Conservation (phyloP, 1,140 invertebrate genomes). For the Aphaenogaster rudis region DNA sequence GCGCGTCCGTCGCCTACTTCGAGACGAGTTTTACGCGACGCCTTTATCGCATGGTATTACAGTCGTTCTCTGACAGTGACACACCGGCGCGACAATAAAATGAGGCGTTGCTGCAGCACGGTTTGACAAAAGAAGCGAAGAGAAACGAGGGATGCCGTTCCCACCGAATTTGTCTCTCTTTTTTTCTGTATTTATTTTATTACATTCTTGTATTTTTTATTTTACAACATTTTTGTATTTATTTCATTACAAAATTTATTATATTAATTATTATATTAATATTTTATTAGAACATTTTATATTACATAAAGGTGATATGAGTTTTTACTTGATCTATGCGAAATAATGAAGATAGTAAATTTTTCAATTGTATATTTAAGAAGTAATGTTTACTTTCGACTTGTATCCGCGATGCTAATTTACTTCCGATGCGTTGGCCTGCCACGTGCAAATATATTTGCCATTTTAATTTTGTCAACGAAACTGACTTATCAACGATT, state of each 20-base stretch:
- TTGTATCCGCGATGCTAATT: neutral
- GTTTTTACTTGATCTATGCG: neutral
- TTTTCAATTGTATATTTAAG: neutral
- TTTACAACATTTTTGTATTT: neutral
- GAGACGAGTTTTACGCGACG: neutral
- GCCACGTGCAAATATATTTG: neutral
- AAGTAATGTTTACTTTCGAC: neutral
- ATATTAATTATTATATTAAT: too few relatives aligned
- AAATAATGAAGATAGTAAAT: neutral
- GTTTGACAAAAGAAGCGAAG: neutral
- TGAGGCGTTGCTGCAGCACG: neutral
- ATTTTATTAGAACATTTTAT: too few relatives aligned
- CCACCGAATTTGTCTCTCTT: neutral
- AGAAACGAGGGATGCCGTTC: neutral
- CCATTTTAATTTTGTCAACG: neutral
- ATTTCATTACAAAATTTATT: neutral
- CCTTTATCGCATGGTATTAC: constrained; percentile 8
- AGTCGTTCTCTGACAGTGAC: constrained; percentile 10
- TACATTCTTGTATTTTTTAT: neutral
- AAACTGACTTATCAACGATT: neutral
- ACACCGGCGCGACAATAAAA: constrained; percentile 27
- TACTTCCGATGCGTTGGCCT: neutral
- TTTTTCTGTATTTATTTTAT: too few relatives aligned
- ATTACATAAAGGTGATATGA: neutral
- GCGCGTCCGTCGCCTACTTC: constrained; percentile 16